These are phyloP conservation scores for Chloroceryle aenea DNA, from an alignment of 2,113 vertebrate genomes.

Conservation along the genomic window DNA sequence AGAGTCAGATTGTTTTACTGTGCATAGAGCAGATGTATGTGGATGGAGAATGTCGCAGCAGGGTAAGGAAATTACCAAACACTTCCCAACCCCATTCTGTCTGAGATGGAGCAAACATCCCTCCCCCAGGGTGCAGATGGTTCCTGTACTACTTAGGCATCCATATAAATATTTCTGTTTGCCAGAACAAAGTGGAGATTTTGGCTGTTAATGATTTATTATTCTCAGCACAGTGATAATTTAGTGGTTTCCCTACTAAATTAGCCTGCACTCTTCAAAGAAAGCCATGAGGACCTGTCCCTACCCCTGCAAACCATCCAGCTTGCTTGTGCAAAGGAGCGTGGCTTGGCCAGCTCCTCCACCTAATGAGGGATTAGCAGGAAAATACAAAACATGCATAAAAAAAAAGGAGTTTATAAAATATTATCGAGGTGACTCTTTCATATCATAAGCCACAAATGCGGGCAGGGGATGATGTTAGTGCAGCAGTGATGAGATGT, in stretches of 20 bases:
- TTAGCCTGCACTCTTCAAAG: not conserved
- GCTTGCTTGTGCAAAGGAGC: not conserved
- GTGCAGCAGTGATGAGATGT: not conserved
- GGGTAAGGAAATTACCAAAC: constrained; percentile 37
- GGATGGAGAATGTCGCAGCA: not conserved
- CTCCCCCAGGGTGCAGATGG: constrained; percentile 34
- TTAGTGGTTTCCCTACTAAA: not conserved
- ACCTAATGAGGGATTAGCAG: not conserved
- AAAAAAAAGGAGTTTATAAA: not conserved
- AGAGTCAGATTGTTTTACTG: not conserved
- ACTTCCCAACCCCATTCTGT: constrained; percentile 4
- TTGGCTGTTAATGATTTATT: constrained; percentile 1
- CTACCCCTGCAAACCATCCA: not conserved
- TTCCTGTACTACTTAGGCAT: constrained; percentile 31
- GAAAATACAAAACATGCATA: not conserved
- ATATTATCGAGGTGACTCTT: not conserved
- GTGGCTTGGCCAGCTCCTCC: not conserved
- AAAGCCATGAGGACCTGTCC: not conserved
- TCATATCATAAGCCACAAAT: accelerated
- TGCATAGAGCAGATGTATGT: not conserved
- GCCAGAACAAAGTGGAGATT: not conserved
- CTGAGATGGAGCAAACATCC: not conserved
- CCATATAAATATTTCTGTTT: constrained; percentile 39
- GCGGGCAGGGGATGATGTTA: not conserved
- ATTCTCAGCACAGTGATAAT: not conserved